Conservation (phyloP, 1,140 invertebrate species). For the Melitaea cinxia region DNA sequence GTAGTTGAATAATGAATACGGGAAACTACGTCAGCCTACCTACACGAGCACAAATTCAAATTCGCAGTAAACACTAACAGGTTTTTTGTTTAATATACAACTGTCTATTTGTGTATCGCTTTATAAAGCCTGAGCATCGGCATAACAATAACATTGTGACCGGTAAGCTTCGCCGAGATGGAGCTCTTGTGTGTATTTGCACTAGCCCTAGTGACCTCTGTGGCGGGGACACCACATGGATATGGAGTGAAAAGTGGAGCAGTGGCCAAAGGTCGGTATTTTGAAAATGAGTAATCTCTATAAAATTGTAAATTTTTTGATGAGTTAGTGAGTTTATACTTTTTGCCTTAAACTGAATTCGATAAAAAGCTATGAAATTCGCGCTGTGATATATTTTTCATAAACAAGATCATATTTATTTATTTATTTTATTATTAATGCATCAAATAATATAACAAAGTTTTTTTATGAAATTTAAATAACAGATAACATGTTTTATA, state of each 20-base stretch:
- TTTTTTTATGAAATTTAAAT: too few species aligned
- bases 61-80: constrained; percentile 67
- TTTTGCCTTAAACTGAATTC: neutral
- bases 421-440: too few species aligned
- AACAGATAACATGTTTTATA: too few species aligned
- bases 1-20: constrained; percentile 40
- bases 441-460: too few species aligned
- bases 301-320: too few species aligned
- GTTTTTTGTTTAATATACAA: constrained; percentile 68
- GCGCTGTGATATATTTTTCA: too few species aligned
- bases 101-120: constrained; percentile 72
- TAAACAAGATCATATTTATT: too few species aligned
- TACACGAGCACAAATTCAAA: constrained; percentile 59
- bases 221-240: constrained; percentile 58
- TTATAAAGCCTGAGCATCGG: constrained; percentile 67
- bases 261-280: constrained; percentile 56
- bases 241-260: constrained; percentile 67
- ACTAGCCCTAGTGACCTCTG: constrained; percentile 50
- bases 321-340: neutral
- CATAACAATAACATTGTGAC: constrained; percentile 61
- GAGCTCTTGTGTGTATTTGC: constrained; percentile 62
- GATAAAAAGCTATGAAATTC: too few species aligned
- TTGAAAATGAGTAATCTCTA: too few species aligned
- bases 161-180: constrained; percentile 68
- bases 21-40: constrained; percentile 56